These are phyloP conservation scores for Bradypodion ventrale DNA, from an alignment of 2,797 vertebrate genomes.

Conservation along the genomic window DNA sequence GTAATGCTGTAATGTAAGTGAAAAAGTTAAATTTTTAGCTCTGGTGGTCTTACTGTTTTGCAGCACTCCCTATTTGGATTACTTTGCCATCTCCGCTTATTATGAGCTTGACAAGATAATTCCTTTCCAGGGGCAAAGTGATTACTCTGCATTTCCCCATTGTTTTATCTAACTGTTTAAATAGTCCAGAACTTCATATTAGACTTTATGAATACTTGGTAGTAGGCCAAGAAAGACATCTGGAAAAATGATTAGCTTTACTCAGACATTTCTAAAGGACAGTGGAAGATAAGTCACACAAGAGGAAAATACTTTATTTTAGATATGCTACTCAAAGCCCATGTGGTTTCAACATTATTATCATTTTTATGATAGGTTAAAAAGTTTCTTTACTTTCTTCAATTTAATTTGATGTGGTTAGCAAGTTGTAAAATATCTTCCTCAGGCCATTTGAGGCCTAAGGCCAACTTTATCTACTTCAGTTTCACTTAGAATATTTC, in stretches of 20 bases:
- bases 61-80: not conserved
- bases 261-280: not conserved
- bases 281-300: not conserved
- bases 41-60: not conserved
- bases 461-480: no score
- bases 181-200: not conserved
- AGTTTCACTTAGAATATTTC: no score
- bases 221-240: not conserved
- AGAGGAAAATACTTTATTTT: not conserved
- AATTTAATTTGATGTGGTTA: not conserved
- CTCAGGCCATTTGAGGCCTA: no score
- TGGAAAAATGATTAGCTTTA: not conserved
- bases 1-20: not conserved
- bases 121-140: not conserved
- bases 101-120: not conserved
- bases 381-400: not conserved
- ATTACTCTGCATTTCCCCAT: not conserved
- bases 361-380: not conserved
- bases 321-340: not conserved
- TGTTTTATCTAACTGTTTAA: not conserved
- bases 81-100: not conserved
- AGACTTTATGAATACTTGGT: not conserved
- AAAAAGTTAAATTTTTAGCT: no score
- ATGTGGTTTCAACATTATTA: not conserved
- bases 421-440: no score